Base-by-base conservation (phyloP, 2,888 invertebrate genomes). In the Caenorhabditis zanzibari region DNA sequence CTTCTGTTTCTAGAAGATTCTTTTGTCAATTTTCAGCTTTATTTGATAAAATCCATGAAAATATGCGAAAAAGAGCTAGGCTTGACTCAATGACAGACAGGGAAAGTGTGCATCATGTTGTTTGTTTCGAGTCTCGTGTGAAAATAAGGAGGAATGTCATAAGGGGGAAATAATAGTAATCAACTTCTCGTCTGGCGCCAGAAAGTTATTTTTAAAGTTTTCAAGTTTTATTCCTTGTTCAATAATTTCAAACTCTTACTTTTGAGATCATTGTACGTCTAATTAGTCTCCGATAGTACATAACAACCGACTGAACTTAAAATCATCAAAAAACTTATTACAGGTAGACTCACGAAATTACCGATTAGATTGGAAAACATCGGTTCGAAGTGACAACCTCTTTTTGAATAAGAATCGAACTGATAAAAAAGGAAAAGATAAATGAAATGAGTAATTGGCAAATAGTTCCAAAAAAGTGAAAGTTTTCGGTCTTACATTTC, bases 381-480 rank as follows among this genome's bases (percentile, higher is more conserved):
- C 14, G 7, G 12, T 54, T 24, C 14, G 10, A 9, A 24, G 7
- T 10, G 12, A 12, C 12, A 54, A 54, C 26, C 24, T 12, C 12
- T 38, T 10, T 38, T 12, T 12, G 26, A 54, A 22, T 19, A 35
- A 59, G 7, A 59, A 59, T 44, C 26, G n/a, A 59, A 59, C 63
- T 63, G 63, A 63, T 63, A 44, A 63, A 35, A 35, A 58, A 12
- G 16, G 32, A 22, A 61, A 61, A 38, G 14, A 12, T 38, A 61
- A 41, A 14, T 16, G n/a, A 12, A 12, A 35, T 47, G 63, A 63
- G 63, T 63, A 63, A 63, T 63, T 63, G 63, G 22, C 44, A 47
- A 63, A 63, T n/a, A 59, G 61, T 59, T 59, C 61, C 41, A 63
- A 41, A 63, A 44, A 63, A 63, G 63, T 44, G 63, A 63, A 63